Evolutionary conservation across 2,888 invertebrate genomes (phyloP).

Genomic region (Frankliniella intonsa): DNA sequence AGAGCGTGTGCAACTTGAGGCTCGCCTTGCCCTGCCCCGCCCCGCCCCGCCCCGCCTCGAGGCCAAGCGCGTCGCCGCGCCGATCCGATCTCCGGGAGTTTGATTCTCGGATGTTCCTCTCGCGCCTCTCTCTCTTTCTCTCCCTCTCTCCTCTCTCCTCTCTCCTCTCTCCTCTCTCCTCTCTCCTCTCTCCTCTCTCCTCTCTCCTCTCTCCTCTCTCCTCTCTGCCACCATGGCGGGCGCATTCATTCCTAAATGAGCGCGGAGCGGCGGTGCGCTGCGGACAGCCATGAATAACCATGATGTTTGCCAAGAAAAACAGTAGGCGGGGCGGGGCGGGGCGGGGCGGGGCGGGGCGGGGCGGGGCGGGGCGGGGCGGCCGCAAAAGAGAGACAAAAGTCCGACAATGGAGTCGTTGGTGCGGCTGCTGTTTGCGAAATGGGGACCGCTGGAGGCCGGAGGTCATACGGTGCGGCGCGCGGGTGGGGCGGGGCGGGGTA

Average conservation of each 20-base stretch:
- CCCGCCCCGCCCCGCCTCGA: neutral
- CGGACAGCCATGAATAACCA: neutral
- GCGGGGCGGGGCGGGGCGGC: neutral
- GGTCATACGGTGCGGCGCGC: too few species aligned
- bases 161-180: neutral
- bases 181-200: neutral
- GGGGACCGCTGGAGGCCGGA: too few species aligned
- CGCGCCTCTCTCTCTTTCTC: neutral
- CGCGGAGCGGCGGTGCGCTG: neutral
- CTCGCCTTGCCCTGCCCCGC: neutral
- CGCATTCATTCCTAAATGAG: neutral
- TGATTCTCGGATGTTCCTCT: too few species aligned
- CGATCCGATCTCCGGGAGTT: neutral
- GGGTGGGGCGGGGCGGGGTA: too few species aligned
- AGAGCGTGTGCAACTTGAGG: neutral
- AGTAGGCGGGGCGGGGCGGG: neutral
- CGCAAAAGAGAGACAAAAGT: neutral
- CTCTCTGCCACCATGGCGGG: neutral
- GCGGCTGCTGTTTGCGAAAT: too few species aligned
- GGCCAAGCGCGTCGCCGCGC: neutral
- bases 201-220: neutral
- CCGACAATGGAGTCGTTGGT: too few species aligned
- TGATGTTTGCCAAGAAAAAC: neutral
- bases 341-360: neutral
- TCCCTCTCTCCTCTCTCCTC: neutral